Evolutionary conservation across 2,113 vertebrate species (phyloP), one percentile per base, ranked within the genome.

Genomic region (Carassius gibelio): DNA sequence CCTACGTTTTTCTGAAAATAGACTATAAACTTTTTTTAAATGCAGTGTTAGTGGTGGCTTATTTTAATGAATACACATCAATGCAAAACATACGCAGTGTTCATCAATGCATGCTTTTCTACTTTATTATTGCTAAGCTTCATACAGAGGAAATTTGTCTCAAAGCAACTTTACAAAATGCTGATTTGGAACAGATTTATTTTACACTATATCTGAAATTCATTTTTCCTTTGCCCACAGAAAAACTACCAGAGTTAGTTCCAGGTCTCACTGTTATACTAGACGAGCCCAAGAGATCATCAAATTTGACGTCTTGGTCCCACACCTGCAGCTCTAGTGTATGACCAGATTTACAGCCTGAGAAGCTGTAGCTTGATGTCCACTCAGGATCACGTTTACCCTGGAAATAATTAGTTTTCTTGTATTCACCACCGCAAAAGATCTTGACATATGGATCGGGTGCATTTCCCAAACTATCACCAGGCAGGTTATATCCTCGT

Each of bases 371-470:
- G 17, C 15, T 5, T 55, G 17, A 5, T 1, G 15, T 7, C 85
- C 79, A 82, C 30, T 0, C 6, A 11, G 79, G 85, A 52, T 55
- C 13, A 26, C 13, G 2, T 0, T 0, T 34, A 66, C 48, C 23
- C 5, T 21, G 1, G 14, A n/a, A 42, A 42, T 42, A 6, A 38
- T 38, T 38, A 4, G 36, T 38, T 38, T 0, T 38, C 36, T 38
- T 38, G 36, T 38, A 38, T 38, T 38, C 36, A 30, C 30, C 30
- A 55, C 52, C 52, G 7, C 81, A 79, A 36, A 3, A 55, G 21
- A 83, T 3, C 66, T 72, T 88, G 30, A 88, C 8, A 8, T 38
- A 87, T 19, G 83, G 50, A 36, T 87, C 87, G 0, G 77, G 71
- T 38, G 23, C 2, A 30, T 57, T 72, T 64, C 7, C 13, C 1